These are phyloP conservation scores for Drosophila fuyamai DNA, from an alignment of 1,140 invertebrate species.

Conservation along the genomic window DNA sequence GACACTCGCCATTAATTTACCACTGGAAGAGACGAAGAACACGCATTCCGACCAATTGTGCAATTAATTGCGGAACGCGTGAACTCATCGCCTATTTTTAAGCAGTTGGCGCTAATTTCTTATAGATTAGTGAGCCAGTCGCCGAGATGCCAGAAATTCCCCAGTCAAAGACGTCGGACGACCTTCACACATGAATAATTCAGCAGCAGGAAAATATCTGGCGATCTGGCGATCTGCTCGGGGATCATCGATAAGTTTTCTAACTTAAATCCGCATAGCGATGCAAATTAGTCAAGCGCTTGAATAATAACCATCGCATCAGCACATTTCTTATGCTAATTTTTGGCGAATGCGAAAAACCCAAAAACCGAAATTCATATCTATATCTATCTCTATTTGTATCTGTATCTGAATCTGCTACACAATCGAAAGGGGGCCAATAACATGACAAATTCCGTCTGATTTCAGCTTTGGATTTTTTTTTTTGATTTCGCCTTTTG, in stretches of 20 bases:
- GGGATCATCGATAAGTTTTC: slow-evolving; percentile 61
- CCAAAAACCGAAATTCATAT: slow-evolving; percentile 56
- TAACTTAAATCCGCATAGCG: slow-evolving; percentile 79
- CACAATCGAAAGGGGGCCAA: slow-evolving; percentile 52
- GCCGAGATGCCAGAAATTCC: slow-evolving; percentile 50
- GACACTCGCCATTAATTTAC: slow-evolving; percentile 53
- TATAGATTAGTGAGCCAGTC: slow-evolving; percentile 54
- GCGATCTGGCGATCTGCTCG: slow-evolving; percentile 15
- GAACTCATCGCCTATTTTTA: slow-evolving; percentile 82
- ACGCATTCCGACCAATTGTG: slow-evolving; percentile 55
- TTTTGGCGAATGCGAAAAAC: slow-evolving; percentile 75
- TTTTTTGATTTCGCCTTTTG: slow-evolving; percentile 51
- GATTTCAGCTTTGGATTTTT: slow-evolving; percentile 36
- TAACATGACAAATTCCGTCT: slow-evolving; percentile 55
- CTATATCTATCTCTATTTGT: slow-evolving; percentile 28
- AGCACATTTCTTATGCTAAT: slow-evolving; percentile 83
- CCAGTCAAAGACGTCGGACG: slow-evolving; percentile 42
- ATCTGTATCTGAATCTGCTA: slow-evolving; percentile 41
- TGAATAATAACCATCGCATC: slow-evolving; percentile 51
- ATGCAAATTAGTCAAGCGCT: slow-evolving; percentile 67
- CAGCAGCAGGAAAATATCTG: slow-evolving; percentile 39
- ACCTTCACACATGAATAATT: slow-evolving; percentile 67
- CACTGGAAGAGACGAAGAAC: slow-evolving; percentile 48
- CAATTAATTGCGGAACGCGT: slow-evolving; percentile 54
- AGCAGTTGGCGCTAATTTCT: slow-evolving; percentile 53